These are phyloP conservation scores for Lithobates sylvaticus DNA, from an alignment of 2,797 vertebrate species.

Conservation along the genomic window DNA sequence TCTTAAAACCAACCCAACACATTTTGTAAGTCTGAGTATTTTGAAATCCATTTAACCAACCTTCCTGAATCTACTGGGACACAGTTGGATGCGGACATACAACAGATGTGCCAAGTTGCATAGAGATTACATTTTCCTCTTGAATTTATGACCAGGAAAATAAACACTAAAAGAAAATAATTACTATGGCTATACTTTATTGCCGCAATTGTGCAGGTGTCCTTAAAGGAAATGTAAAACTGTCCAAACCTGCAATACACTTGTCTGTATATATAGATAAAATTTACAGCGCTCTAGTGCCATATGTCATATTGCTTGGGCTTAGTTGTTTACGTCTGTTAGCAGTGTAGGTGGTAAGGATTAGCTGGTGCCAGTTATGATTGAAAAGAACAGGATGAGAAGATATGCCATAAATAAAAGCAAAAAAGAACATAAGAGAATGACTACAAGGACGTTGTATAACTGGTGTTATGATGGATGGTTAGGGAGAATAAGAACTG, in stretches of 20 bases:
- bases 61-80: slow-evolving; percentile 42
- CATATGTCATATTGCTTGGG: slow-evolving; percentile 40
- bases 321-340: slow-evolving; percentile 45
- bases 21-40: slow-evolving; percentile 12
- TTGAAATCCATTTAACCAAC: slow-evolving; percentile 34
- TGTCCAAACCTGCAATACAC: slow-evolving; percentile 38
- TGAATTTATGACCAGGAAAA: slow-evolving; percentile 51
- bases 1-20: slow-evolving; percentile 1
- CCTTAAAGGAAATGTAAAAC: slow-evolving; percentile 47
- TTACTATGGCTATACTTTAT: slow-evolving; percentile 35
- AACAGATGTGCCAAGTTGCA: slow-evolving; percentile 57
- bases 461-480: slow-evolving; percentile 45
- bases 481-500: slow-evolving; percentile 38
- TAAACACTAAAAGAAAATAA: slow-evolving; percentile 51
- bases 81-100: slow-evolving; percentile 30
- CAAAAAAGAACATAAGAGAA: slow-evolving; percentile 23
- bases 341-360: slow-evolving; percentile 52
- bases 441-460: slow-evolving; percentile 39
- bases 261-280: slow-evolving; percentile 40
- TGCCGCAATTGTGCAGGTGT: slow-evolving; percentile 51
- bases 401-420: slow-evolving; percentile 45
- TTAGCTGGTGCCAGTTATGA: slow-evolving; percentile 46
- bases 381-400: slow-evolving; percentile 49
- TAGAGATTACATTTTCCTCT: slow-evolving; percentile 49
- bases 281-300: slow-evolving; percentile 37